phyloP scores from a whole-genome alignment of 1,140 invertebrate species.

The Cherax quadricarinatus region DNA sequence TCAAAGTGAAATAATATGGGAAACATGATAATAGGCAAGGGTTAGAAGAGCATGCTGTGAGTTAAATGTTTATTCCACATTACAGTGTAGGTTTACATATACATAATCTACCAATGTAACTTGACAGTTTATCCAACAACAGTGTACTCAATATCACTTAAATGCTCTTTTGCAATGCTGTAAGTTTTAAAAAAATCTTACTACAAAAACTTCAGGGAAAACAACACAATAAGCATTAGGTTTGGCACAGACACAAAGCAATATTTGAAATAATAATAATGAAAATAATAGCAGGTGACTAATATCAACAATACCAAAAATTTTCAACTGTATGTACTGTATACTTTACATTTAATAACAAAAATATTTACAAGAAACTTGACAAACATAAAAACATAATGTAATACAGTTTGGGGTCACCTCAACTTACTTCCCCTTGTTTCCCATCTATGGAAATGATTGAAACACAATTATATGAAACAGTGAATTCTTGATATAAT shows the following conservation, averaged over 20 bases:
- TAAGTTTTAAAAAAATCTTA: neutral
- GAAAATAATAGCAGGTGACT: neutral
- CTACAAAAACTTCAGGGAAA: neutral
- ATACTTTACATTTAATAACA: no score
- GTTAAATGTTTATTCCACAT: conserved; percentile 59
- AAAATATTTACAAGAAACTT: no score
- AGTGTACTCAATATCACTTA: conserved; percentile 20
- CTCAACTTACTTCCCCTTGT: no score
- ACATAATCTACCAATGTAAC: conserved; percentile 32
- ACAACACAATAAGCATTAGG: neutral
- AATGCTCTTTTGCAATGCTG: conserved; percentile 12
- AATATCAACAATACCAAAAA: no score
- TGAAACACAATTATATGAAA: no score
- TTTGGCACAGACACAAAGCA: conserved; percentile 11
- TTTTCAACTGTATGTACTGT: neutral
- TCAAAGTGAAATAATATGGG: neutral
- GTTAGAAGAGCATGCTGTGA: conserved; percentile 69
- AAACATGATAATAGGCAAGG: conserved; percentile 13
- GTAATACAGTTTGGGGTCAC: no score
- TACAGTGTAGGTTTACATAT: conserved; percentile 45
- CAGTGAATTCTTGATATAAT: no score
- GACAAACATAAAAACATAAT: no score
- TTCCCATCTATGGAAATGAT: no score
- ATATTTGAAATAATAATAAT: neutral
- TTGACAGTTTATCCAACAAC: conserved; percentile 37